These are phyloP conservation scores for Heliocidaris erythrogramma DNA, from an alignment of 35 echinoderm and acorn worm genomes.

Conservation along the genomic window DNA sequence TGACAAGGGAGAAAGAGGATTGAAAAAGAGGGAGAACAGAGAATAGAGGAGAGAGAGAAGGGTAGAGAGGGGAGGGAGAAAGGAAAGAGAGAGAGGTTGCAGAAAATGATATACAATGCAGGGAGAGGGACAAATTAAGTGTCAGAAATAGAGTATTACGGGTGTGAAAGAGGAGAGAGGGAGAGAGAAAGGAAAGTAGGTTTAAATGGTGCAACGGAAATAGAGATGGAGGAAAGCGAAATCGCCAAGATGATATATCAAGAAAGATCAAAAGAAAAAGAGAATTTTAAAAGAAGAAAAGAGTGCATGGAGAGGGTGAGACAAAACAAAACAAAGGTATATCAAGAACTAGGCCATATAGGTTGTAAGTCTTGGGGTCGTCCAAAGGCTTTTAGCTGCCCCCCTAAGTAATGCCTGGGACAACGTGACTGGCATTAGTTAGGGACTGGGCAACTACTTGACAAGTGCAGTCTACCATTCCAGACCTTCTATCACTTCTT, in stretches of 20 bases:
- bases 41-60: neutral
- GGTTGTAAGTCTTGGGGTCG: too few species aligned
- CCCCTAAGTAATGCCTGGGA: neutral
- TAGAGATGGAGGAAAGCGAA: neutral
- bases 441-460: neutral
- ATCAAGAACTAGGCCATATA: too few species aligned
- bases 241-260: neutral
- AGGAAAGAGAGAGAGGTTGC: neutral
- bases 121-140: neutral
- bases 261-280: too few species aligned
- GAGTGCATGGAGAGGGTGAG: too few species aligned
- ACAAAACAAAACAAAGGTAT: too few species aligned
- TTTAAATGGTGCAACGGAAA: neutral
- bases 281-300: too few species aligned
- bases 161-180: neutral
- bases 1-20: too few species aligned
- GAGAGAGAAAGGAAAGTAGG: neutral
- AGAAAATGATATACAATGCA: neutral
- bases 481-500: too few species aligned
- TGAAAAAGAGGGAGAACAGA: too few species aligned
- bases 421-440: neutral
- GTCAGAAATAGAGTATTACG: neutral
- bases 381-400: neutral
- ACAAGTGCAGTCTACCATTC: neutral
- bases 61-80: neutral